phyloP scores from a whole-genome alignment of 1,140 invertebrate species.

The Cydia amplana region DNA sequence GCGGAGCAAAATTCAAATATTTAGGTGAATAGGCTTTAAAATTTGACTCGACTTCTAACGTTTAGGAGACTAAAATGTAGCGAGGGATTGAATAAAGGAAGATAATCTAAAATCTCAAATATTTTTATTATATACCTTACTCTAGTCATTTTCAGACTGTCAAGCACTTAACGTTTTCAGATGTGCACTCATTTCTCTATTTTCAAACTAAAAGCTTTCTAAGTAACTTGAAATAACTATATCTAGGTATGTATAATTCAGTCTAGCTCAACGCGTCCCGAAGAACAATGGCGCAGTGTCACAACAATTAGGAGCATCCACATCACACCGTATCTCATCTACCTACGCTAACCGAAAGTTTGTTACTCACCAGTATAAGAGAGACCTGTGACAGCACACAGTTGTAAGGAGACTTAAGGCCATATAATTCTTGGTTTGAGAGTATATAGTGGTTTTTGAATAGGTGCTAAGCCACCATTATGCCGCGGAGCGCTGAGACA shows the following conservation, averaged over 20 bases:
- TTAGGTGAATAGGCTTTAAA: neutral
- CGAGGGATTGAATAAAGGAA: too few species aligned
- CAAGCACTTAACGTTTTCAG: too few species aligned
- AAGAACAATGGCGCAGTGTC: neutral
- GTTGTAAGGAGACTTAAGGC: neutral
- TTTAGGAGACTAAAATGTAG: neutral
- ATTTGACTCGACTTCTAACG: neutral
- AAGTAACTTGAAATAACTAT: too few species aligned
- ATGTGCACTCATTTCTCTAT: too few species aligned
- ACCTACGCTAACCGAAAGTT: neutral
- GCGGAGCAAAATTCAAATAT: neutral
- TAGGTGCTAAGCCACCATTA: conserved; percentile 6
- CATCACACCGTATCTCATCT: neutral
- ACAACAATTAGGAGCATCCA: conserved; percentile 11
- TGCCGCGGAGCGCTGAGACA: conserved; percentile 3
- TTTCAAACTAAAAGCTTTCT: too few species aligned
- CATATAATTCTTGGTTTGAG: neutral
- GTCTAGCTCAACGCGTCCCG: neutral
- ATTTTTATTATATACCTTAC: too few species aligned
- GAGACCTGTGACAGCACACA: neutral
- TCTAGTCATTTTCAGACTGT: too few species aligned
- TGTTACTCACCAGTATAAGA: neutral
- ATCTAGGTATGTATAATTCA: neutral
- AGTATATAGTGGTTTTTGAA: neutral
- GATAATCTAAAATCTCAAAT: too few species aligned